Evolutionary conservation across 2,888 invertebrate species (phyloP), one percentile per base, ranked within the genome.

Genomic region (Cryptosula pallasiana): DNA sequence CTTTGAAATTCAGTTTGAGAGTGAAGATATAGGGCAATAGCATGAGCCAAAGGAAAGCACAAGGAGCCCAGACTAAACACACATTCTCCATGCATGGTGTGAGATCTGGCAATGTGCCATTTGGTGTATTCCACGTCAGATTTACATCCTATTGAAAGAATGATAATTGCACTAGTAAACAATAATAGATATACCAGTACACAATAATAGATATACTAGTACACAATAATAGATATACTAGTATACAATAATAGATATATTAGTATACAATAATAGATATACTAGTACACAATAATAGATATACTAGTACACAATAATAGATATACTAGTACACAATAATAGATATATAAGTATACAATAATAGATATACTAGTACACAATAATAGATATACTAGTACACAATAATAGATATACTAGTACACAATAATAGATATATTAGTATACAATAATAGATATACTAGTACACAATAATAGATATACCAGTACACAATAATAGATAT

Each of bases 71-170:
- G 27, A 63, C 63, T 27, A 63, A n/a, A 27, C 63, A 32, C 9
- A 63, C 34, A 32, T 63, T 34, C n/a, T 63, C 63, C 63, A 63
- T 63, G 63, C 63, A 63, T 13, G 32, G 5, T 63, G 63, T 63
- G 13, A 63, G 63, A 32, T 63, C 63, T 25, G 63, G 63, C 32
- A 27, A 32, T 9, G 63, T 29, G 63, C 32, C 32, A 32, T 63
- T 63, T 27, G 63, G 63, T 13, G 63, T 2, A 32, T 29, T 29
- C 63, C 63, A 63, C 5, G 63, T 63, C 29, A 63, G 63, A n/a
- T 63, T 63, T 32, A 1, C 34, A 63, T 63, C 63, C 63, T 63
- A 55, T n/a, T n/a, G 45, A 45, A 20, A 20, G 45, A 45, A 45
- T 13, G 45, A 5, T 13, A 45, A 13, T 20, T 13, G 45, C 45